phyloP scores from a whole-genome alignment of 2,797 vertebrate species.

The Typhlichthys subterraneus region DNA sequence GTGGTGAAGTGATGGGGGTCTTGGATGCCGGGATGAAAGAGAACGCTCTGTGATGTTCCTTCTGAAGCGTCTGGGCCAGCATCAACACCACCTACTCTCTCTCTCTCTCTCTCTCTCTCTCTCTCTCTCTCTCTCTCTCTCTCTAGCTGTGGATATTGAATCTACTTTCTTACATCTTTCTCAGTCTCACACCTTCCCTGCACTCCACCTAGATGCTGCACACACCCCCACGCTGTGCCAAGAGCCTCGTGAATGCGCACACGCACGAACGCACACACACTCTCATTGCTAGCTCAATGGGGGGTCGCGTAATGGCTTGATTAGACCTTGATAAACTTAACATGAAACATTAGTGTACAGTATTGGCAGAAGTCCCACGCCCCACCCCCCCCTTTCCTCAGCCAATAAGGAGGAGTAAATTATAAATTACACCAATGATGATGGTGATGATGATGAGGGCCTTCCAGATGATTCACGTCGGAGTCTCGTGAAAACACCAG shows the following conservation, averaged over 20 bases:
- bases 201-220: neutral
- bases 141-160: neutral
- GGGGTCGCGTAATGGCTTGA: slow-evolving; percentile 64
- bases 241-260: slow-evolving; percentile 49
- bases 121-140: slow-evolving; percentile 8
- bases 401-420: neutral
- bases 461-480: too few species aligned
- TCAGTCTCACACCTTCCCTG: neutral
- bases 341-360: slow-evolving; percentile 34
- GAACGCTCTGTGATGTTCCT: slow-evolving; percentile 11
- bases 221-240: slow-evolving; percentile 22
- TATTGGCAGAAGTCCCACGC: too few species aligned
- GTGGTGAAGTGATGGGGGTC: slow-evolving; percentile 16
- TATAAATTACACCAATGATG: too few species aligned
- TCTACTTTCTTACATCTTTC: neutral
- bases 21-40: slow-evolving; percentile 7
- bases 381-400: too few species aligned
- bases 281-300: too few species aligned
- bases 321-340: slow-evolving; percentile 74
- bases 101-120: slow-evolving; percentile 3
- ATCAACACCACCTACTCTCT: slow-evolving; percentile 32
- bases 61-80: slow-evolving; percentile 63
- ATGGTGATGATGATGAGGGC: too few species aligned
- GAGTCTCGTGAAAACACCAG: too few species aligned
- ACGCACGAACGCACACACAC: slow-evolving; percentile 24